phyloP scores from a whole-genome alignment of 2,113 vertebrate genomes.

The Pitta sordida region DNA sequence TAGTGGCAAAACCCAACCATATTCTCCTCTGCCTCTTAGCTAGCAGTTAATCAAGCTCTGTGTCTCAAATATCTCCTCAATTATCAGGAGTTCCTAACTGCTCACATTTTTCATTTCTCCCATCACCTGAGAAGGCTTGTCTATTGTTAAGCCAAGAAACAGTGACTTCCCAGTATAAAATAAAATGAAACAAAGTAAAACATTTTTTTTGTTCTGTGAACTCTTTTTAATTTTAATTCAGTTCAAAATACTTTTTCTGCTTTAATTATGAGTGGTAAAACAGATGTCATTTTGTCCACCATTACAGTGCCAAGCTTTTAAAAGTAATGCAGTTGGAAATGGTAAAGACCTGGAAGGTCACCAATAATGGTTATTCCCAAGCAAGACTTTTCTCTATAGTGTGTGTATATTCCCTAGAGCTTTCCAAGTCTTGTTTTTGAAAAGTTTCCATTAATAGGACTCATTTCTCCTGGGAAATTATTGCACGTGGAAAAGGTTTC shows the following conservation, averaged over 20 bases:
- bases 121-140: slow-evolving; percentile 33
- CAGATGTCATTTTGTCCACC: background rate
- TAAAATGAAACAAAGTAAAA: background rate
- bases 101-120: slow-evolving; percentile 56
- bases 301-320: background rate
- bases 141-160: slow-evolving; percentile 1
- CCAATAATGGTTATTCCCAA: background rate
- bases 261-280: background rate
- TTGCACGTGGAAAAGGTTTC: background rate
- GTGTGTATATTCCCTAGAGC: background rate
- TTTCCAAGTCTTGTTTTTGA: background rate
- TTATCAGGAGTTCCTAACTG: slow-evolving; percentile 52
- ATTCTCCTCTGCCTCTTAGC: background rate
- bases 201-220: background rate
- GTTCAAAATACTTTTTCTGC: background rate
- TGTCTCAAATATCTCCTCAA: slow-evolving; percentile 49
- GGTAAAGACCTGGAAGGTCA: background rate
- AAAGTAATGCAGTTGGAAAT: background rate
- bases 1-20: background rate
- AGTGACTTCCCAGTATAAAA: background rate
- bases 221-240: background rate
- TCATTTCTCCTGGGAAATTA: background rate
- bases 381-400: background rate
- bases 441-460: background rate
- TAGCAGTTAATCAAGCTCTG: slow-evolving; percentile 35